Evolutionary conservation across 2,888 invertebrate species (phyloP), one percentile per base, ranked within the genome.

Genomic region (Abscondita cerata): DNA sequence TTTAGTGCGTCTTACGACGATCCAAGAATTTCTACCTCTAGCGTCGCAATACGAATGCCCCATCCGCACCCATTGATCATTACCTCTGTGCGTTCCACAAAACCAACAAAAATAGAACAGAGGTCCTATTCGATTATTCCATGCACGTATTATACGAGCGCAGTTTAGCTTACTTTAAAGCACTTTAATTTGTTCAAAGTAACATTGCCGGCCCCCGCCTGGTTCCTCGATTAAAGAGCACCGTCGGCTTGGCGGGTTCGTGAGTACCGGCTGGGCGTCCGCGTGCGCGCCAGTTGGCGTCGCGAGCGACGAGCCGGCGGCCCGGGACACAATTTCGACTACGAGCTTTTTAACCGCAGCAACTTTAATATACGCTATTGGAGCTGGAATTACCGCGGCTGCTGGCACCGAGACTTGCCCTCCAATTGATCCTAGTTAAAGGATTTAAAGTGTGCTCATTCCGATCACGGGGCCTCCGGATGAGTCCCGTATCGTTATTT

Each of bases 331-430:
- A 62, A 58, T 69, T 86, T 83, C 72, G 68, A 74, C 73, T 73
- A 73, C 70, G 74, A 74, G 71, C 70, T 73, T 72, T 74, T 74
- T 86, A 86, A 85, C 36, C 11, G 36, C 11, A 36, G 36, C 36
- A 36, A 9, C 11, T 36, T n/a, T 36, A 5, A 36, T 87, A 87
- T 86, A 86, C 84, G 83, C 84, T 85, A 82, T 83, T 83, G 83
- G 85, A 87, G 86, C 86, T 87, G 86, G 86, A 86, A 84, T 87
- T 87, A 87, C 86, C 86, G 86, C 86, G 85, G 86, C 86, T 87
- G 86, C 86, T 87, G 86, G 86, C 87, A 87, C 84, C 84, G n/a
- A 84, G 86, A 86, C 85, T 86, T 86, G 84, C 85, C 85, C 66
- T 70, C 62, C 62, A 69, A 84, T n/a, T n/a, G n/a, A n/a, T n/a